phyloP scores from a whole-genome alignment of 53 echinoderm and acorn worm genomes.

The Hippasteria phrygiana region DNA sequence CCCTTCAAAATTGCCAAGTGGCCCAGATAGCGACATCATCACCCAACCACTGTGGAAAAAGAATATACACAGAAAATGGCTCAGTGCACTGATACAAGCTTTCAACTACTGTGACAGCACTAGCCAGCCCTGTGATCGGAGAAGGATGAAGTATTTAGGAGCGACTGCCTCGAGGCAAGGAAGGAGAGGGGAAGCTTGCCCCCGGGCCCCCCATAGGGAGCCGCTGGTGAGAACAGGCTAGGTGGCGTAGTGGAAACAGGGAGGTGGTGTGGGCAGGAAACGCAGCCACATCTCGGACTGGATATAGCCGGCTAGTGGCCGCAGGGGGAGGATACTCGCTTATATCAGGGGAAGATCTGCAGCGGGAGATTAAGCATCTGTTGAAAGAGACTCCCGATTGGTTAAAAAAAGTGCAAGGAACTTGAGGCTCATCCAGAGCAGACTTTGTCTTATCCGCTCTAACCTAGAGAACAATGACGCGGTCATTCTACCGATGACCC shows the following conservation, averaged over 20 bases:
- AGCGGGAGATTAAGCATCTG: slow-evolving; percentile 52
- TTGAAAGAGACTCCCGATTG: slow-evolving; percentile 48
- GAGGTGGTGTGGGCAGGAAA: slow-evolving; percentile 66
- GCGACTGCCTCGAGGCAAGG: slow-evolving; percentile 24
- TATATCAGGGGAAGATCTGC: slow-evolving; percentile 62
- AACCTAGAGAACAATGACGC: background rate
- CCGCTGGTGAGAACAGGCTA: slow-evolving; percentile 57
- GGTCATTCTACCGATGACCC: slow-evolving; percentile 6
- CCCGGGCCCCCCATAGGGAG: slow-evolving; percentile 32
- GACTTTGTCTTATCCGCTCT: slow-evolving; percentile 2
- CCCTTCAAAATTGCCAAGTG: slow-evolving; percentile 12
- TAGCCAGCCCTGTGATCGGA: slow-evolving; percentile 29
- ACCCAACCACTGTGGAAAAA: background rate
- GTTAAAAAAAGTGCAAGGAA: slow-evolving; percentile 37
- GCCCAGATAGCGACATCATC: slow-evolving; percentile 21
- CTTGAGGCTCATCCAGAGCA: slow-evolving; percentile 18
- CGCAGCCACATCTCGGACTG: slow-evolving; percentile 40
- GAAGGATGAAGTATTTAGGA: slow-evolving; percentile 64
- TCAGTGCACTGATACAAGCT: slow-evolving; percentile 57
- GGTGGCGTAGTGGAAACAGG: slow-evolving; percentile 59
- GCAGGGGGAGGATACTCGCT: slow-evolving; percentile 59
- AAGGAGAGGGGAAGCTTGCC: slow-evolving; percentile 43
- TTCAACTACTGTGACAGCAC: slow-evolving; percentile 54
- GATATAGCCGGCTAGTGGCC: slow-evolving; percentile 17
- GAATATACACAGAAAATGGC: background rate